phyloP scores from a whole-genome alignment of 1,140 invertebrate genomes.

The Pogonomyrmex barbatus region DNA sequence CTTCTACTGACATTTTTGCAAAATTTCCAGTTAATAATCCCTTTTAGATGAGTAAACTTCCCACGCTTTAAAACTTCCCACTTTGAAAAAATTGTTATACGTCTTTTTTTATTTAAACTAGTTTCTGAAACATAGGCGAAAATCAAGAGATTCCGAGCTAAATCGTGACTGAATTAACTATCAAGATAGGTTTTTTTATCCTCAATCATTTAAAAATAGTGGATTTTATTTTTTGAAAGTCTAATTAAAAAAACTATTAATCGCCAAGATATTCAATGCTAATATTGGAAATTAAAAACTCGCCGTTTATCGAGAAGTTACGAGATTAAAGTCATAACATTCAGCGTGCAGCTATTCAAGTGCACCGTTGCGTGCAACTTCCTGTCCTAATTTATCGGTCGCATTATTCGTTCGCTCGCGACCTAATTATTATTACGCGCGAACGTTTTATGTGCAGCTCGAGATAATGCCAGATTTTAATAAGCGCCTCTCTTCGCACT shows the following conservation, averaged over 20 bases:
- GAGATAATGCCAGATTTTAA: constrained; percentile 33
- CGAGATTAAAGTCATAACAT: neutral
- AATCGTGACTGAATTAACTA: neutral
- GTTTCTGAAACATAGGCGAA: neutral
- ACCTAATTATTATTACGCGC: constrained; percentile 29
- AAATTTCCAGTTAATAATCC: neutral
- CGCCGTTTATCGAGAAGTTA: neutral
- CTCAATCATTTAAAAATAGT: neutral
- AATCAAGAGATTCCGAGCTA: neutral
- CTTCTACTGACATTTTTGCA: neutral
- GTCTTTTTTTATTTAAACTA: neutral
- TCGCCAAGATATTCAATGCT: neutral
- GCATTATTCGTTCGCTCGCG: neutral
- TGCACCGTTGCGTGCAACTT: constrained; percentile 6
- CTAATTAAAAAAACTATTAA: neutral
- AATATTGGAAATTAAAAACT: neutral
- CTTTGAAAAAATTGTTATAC: neutral
- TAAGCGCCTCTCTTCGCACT: constrained; percentile 2
- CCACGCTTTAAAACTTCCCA: neutral
- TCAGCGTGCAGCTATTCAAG: constrained; percentile 1
- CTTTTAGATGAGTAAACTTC: neutral
- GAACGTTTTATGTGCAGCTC: neutral
- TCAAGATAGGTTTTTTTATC: neutral
- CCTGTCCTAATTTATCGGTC: constrained; percentile 10
- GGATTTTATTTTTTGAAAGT: neutral